phyloP scores from a whole-genome alignment of 2,797 vertebrate species.

The Gymnodraco acuticeps region DNA sequence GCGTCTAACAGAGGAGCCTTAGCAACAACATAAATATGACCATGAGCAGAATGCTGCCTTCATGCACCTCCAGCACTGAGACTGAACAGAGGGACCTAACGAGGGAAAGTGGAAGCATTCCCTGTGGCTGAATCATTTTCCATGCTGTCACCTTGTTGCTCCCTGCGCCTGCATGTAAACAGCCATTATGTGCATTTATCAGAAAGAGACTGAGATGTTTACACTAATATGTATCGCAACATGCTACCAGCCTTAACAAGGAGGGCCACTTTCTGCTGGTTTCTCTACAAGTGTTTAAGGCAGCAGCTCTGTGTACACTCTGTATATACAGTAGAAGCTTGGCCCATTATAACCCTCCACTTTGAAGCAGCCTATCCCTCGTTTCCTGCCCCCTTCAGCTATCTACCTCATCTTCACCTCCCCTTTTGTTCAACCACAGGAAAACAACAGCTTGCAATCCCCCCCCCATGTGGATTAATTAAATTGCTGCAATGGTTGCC shows the following conservation, averaged over 20 bases:
- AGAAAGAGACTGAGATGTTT: slow-evolving; percentile 19
- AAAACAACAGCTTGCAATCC: slow-evolving; percentile 81
- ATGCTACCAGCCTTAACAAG: neutral
- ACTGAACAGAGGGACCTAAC: slow-evolving; percentile 57
- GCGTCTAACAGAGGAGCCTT: slow-evolving; percentile 1
- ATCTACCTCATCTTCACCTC: slow-evolving; percentile 46
- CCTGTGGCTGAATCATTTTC: slow-evolving; percentile 64
- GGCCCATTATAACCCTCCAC: slow-evolving; percentile 24
- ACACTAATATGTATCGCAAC: neutral
- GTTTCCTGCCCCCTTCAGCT: slow-evolving; percentile 36
- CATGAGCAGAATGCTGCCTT: neutral
- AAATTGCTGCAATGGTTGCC: slow-evolving; percentile 70
- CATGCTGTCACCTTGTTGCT: slow-evolving; percentile 59
- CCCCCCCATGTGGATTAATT: slow-evolving; percentile 82
- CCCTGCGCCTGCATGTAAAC: slow-evolving; percentile 26
- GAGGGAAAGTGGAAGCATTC: slow-evolving; percentile 58
- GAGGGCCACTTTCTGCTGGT: slow-evolving; percentile 10
- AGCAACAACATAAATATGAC: slow-evolving; percentile 24
- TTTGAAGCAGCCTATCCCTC: slow-evolving; percentile 28
- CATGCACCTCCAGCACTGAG: slow-evolving; percentile 7
- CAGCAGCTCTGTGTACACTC: slow-evolving; percentile 27
- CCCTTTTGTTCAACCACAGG: slow-evolving; percentile 62
- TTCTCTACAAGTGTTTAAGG: slow-evolving; percentile 4
- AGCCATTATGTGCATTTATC: slow-evolving; percentile 9
- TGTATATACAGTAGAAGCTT: slow-evolving; percentile 51